Base-by-base conservation (phyloP, 2,797 vertebrate genomes). In the Pyrrhura leucotis region DNA sequence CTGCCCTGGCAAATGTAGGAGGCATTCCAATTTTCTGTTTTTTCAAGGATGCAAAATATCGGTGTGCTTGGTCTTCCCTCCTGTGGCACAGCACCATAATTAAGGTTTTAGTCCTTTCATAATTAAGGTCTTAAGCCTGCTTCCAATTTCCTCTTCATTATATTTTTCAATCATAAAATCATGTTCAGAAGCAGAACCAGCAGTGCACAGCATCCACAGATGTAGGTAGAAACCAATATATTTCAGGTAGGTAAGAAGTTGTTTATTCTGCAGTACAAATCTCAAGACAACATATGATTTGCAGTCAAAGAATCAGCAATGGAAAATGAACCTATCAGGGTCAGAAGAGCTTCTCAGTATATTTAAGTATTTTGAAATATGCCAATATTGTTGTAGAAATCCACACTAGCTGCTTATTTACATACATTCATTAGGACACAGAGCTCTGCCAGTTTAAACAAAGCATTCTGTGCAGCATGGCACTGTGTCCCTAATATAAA, bases 381-480 rank as follows among this genome's bases (percentile, higher is more conserved):
- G 72, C 42, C 79, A 91, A 21, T n/a, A 40, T 25, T 6, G 20
- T 66, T 83, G 91, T n/a, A 80, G 50, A 93, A 96, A 83, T 66
- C 26, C 63, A 76, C 53, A 29, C 20, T 40, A 79, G 48, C 37
- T 85, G 35, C 35, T 68, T 85, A 78, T 94, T 94, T 92, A 88
- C 88, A 74, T 51, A 58, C 25, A 65, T 68, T 89, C 75, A 93
- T 58, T 10, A 94, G 45, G 61, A 68, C 69, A 74, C 53, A 78
- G 78, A 79, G 53, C 88, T 87, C 7, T 8, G 59, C 50, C 73
- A 25, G 44, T 92, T 93, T 83, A 95, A 94, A 95, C 83, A 94
- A 95, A 96, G 72, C 62, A 67, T 84, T 93, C 73, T 94, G 82
- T 92, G 76, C 77, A 77, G 75, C 50, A 68, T 16, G 10, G 93